These are phyloP conservation scores for Cyclophora albipunctata DNA, from an alignment of 2,888 invertebrate genomes.

Conservation along the genomic window DNA sequence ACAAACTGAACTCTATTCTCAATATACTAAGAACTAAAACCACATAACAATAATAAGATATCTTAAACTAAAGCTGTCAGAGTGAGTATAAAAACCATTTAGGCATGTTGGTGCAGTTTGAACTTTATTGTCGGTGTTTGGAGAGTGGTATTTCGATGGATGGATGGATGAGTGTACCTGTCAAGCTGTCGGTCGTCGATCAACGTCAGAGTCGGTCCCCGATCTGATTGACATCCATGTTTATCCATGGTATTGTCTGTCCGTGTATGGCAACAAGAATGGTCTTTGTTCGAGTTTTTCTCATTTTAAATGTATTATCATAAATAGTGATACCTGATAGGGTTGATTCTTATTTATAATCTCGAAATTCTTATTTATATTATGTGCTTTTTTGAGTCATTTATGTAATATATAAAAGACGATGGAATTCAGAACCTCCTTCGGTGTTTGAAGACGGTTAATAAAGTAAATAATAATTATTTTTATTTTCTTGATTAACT, in stretches of 20 bases:
- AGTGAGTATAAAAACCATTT: slow-evolving; percentile 16
- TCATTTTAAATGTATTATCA: slow-evolving; percentile 22
- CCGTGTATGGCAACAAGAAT: slow-evolving; percentile 57
- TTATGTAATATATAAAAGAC: too few relatives aligned
- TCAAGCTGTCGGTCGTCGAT: slow-evolving; percentile 54
- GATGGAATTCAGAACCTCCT: too few relatives aligned
- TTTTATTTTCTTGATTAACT: too few relatives aligned
- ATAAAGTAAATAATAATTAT: too few relatives aligned
- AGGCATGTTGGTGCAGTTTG: neutral
- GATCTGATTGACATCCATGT: slow-evolving; percentile 53
- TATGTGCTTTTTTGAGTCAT: too few relatives aligned
- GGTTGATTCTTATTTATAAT: neutral
- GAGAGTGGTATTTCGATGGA: slow-evolving; percentile 7
- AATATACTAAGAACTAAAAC: slow-evolving; percentile 7
- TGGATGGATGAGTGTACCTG: slow-evolving; percentile 22
- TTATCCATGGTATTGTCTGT: slow-evolving; percentile 64
- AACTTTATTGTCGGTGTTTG: neutral
- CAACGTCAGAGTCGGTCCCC: slow-evolving; percentile 59
- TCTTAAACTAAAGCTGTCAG: slow-evolving; percentile 22
- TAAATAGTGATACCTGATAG: slow-evolving; percentile 17
- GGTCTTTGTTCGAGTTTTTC: slow-evolving; percentile 24
- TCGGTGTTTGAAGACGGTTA: too few relatives aligned
- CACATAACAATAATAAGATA: slow-evolving; percentile 11
- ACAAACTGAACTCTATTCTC: slow-evolving; percentile 9
- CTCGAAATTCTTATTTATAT: too few relatives aligned